phyloP scores from a whole-genome alignment of 2,888 invertebrate species.

The Drosophila fulvimacula region DNA sequence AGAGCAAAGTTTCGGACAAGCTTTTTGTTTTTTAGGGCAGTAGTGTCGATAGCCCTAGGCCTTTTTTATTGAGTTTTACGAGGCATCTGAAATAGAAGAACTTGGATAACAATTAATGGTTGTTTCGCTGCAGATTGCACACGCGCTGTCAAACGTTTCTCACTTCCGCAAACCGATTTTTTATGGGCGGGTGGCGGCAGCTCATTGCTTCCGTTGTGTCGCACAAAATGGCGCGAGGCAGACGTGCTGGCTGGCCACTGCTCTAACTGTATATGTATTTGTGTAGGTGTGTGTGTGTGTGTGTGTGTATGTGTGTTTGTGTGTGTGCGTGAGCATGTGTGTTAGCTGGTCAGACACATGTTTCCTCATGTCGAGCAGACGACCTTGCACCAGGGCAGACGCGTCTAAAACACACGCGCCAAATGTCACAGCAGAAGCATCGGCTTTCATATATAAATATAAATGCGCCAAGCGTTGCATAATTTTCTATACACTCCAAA shows the following conservation, averaged over 20 bases:
- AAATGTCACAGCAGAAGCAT: conserved; percentile 16
- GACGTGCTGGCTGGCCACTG: conserved; percentile 46
- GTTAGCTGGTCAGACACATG: conserved; percentile 55
- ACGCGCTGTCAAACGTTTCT: conserved; percentile 32
- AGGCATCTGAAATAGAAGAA: neutral
- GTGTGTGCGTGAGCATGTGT: conserved; percentile 26
- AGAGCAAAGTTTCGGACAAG: neutral
- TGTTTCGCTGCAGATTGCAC: conserved; percentile 22
- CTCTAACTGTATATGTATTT: conserved; percentile 13
- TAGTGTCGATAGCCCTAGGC: neutral
- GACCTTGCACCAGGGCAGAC: conserved; percentile 59
- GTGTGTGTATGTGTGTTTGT: conserved; percentile 12
- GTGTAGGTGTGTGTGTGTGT: conserved; percentile 26
- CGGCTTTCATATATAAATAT: conserved; percentile 54
- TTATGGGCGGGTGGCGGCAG: neutral
- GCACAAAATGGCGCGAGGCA: conserved; percentile 49
- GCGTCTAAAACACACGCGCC: conserved; percentile 64
- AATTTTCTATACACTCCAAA: conserved; percentile 49
- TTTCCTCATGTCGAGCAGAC: conserved; percentile 60
- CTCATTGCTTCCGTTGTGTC: conserved; percentile 38
- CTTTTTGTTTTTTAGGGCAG: neutral
- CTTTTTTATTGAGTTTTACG: neutral
- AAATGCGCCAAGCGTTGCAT: conserved; percentile 49
- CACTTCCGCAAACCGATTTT: conserved; percentile 45
- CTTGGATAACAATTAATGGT: conserved; percentile 37